These are phyloP conservation scores for Eueremaeus valkanovi DNA, from an alignment of 2,888 invertebrate species.

Conservation along the genomic window DNA sequence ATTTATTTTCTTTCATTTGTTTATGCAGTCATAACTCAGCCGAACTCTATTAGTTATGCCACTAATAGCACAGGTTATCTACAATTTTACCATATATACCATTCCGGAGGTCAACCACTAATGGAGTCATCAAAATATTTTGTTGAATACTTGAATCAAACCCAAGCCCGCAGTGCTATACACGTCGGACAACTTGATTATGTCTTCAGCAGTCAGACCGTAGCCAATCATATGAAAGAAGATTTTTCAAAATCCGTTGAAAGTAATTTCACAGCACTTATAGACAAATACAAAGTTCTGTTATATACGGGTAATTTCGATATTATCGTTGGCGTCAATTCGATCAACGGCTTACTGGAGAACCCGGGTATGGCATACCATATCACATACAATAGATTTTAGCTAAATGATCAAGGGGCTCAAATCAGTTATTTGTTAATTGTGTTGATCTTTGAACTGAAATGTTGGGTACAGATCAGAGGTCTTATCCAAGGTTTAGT, in stretches of 20 bases:
- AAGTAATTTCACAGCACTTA: conserved; percentile 2
- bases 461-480: too few species aligned
- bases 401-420: too few species aligned
- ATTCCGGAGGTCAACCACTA: not conserved
- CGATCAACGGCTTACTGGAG: not conserved
- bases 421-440: too few species aligned
- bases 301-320: conserved; percentile 2
- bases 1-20: not conserved
- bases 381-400: too few species aligned
- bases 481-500: too few species aligned
- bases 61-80: not conserved
- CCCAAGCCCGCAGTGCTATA: not conserved
- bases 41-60: not conserved
- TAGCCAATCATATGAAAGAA: not conserved
- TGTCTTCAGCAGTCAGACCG: not conserved
- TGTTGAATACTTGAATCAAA: not conserved
- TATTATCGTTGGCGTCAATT: not conserved
- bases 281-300: conserved; percentile 4
- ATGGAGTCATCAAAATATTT: not conserved
- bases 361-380: not conserved
- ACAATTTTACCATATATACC: not conserved
- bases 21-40: not conserved
- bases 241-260: not conserved
- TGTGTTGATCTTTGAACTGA: too few species aligned
- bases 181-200: not conserved